A percentile compares a stretch with the other conserved stretches of the same genome.
Conservation (phyloP, 2,113 vertebrate species). For the Hydrochoerus hydrochaeris region DNA sequence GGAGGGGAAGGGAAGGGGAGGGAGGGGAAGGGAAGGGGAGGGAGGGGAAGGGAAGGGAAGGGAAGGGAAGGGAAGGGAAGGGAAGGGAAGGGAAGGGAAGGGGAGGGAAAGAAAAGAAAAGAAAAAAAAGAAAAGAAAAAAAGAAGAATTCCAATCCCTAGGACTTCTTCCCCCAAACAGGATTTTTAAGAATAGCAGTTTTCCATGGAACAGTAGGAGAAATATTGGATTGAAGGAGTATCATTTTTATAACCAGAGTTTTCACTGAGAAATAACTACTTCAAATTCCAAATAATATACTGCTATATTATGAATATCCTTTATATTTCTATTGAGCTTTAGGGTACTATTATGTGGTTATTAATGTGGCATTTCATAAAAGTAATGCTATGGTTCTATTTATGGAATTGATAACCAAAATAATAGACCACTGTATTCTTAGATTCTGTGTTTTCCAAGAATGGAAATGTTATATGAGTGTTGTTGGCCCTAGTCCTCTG, state of each 20-base stretch:
- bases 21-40: no score
- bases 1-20: no score
- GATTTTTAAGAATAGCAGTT: background rate
- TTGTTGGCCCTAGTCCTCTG: conserved; percentile 48
- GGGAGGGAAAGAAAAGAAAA: no score
- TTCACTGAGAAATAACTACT: conserved; percentile 22
- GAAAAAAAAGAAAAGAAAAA: no score
- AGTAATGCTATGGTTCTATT: conserved; percentile 55
- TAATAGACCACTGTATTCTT: conserved; percentile 26
- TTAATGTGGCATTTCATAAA: conserved; percentile 42
- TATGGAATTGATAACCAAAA: conserved; percentile 60
- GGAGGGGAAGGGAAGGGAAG: no score
- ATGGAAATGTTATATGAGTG: conserved; percentile 36
- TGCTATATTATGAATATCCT: background rate
- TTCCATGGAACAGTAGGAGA: background rate
- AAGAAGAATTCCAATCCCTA: background rate
- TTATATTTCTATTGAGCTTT: conserved; percentile 36
- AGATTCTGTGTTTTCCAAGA: conserved; percentile 39
- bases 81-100: no score
- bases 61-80: no score
- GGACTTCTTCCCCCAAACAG: background rate
- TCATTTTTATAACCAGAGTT: conserved; percentile 16
- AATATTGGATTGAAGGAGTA: conserved; percentile 12
- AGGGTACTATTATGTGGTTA: background rate
- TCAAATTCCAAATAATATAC: conserved; percentile 21